Conservation (phyloP, 2,888 invertebrate genomes). For the Chrysina gloriosa region DNA sequence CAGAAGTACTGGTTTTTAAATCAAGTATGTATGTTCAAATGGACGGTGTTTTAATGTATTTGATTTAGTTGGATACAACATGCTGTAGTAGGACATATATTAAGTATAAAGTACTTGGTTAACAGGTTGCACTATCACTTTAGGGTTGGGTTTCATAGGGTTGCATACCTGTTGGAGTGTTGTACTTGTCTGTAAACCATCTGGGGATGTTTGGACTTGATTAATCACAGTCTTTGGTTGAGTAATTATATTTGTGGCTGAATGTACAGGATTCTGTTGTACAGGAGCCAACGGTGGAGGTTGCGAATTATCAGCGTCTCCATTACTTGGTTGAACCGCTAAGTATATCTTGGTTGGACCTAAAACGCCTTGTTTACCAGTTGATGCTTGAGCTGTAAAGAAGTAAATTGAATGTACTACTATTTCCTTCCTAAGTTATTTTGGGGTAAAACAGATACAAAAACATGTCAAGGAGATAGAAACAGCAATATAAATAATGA, state of each 20-base stretch:
- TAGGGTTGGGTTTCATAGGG: constrained; percentile 53
- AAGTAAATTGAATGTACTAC: constrained; percentile 13
- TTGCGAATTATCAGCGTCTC: constrained; percentile 59
- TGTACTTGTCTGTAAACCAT: constrained; percentile 37
- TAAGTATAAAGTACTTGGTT: constrained; percentile 55
- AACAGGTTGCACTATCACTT: constrained; percentile 60
- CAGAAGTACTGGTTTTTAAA: no score
- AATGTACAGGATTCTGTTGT: constrained; percentile 53
- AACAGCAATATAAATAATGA: no score
- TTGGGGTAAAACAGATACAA: no score
- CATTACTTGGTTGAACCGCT: constrained; percentile 81
- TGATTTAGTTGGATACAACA: constrained; percentile 11
- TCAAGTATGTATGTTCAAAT: neutral
- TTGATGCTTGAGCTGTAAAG: constrained; percentile 82
- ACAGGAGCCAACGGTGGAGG: constrained; percentile 69
- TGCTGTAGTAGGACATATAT: constrained; percentile 23
- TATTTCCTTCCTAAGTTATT: no score
- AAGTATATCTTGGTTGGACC: constrained; percentile 89
- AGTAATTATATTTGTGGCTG: constrained; percentile 31
- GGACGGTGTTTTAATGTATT: constrained; percentile 13
- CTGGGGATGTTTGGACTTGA: constrained; percentile 41
- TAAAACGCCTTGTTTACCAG: constrained; percentile 85
- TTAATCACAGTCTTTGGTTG: constrained; percentile 39
- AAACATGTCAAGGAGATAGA: no score
- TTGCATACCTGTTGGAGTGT: constrained; percentile 61